These are phyloP conservation scores for Bombus balteatus DNA, from an alignment of 1,140 invertebrate genomes.

Conservation along the genomic window DNA sequence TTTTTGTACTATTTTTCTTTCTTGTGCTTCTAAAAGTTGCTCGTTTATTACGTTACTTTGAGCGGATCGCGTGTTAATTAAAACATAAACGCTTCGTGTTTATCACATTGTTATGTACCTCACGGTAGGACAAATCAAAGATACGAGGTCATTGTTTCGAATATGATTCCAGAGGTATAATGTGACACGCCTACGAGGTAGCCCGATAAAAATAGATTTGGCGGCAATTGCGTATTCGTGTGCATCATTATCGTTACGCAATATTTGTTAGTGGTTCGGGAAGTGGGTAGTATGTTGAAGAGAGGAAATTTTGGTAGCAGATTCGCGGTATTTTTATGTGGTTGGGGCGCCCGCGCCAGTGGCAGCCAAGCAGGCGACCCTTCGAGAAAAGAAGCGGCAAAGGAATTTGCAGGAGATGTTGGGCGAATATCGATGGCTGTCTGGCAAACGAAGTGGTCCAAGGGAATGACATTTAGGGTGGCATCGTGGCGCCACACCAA, in stretches of 20 bases:
- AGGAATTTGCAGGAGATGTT: neutral
- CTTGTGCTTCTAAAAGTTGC: neutral
- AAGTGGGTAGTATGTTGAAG: no score
- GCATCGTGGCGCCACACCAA: slow-evolving; percentile 39
- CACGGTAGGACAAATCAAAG: no score
- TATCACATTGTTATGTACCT: no score
- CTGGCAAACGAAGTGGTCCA: neutral
- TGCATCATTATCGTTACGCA: slow-evolving; percentile 11
- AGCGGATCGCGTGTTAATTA: no score
- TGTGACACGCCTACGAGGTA: neutral
- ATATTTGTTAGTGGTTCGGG: neutral
- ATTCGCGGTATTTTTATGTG: neutral
- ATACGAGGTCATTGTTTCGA: no score
- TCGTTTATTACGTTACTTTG: no score
- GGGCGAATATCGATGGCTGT: neutral
- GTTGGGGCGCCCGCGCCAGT: neutral
- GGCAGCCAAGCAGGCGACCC: neutral
- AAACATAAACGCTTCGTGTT: no score
- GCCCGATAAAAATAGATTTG: slow-evolving; percentile 16
- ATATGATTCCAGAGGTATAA: neutral
- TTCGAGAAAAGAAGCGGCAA: neutral
- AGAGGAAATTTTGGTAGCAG: neutral
- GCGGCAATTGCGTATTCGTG: neutral
- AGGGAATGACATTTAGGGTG: slow-evolving; percentile 60
- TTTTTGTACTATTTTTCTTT: no score